phyloP scores from a whole-genome alignment of 2,888 invertebrate genomes.

The Drosophila borealis region DNA sequence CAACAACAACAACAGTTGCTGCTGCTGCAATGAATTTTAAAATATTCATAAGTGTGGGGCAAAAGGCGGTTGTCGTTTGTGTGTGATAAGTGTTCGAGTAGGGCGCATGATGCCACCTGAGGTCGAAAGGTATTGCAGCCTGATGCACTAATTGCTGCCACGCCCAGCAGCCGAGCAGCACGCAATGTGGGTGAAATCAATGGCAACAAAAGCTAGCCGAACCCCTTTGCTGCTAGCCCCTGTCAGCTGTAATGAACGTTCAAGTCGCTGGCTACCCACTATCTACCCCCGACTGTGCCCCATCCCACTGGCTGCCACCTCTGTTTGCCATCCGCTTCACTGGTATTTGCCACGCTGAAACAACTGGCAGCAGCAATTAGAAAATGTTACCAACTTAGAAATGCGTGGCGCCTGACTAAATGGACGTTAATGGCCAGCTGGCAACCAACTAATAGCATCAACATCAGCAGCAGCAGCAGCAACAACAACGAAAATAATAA shows the following conservation, averaged over 20 bases:
- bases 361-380: conserved; percentile 77
- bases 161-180: conserved; percentile 29
- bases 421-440: conserved; percentile 79
- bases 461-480: conserved; percentile 41
- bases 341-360: conserved; percentile 8
- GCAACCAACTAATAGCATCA: conserved; percentile 77
- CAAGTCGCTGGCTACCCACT: conserved; percentile 45
- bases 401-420: conserved; percentile 77
- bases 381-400: conserved; percentile 78
- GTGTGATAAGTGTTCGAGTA: conserved; percentile 35
- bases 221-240: conserved; percentile 2
- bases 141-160: conserved; percentile 75
- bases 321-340: not conserved
- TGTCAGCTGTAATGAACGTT: conserved; percentile 76
- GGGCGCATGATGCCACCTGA: conserved; percentile 24
- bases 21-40: conserved; percentile 70
- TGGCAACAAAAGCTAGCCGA: conserved; percentile 37
- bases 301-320: too few relatives aligned
- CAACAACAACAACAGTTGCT: not conserved
- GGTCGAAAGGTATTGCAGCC: conserved; percentile 54
- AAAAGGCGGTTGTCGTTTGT: conserved; percentile 47
- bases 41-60: conserved; percentile 75
- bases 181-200: conserved; percentile 63
- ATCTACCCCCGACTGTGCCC: not conserved
- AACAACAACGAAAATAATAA: conserved; percentile 63